phyloP scores from a whole-genome alignment of 2,113 vertebrate genomes.

The Buteo buteo region DNA sequence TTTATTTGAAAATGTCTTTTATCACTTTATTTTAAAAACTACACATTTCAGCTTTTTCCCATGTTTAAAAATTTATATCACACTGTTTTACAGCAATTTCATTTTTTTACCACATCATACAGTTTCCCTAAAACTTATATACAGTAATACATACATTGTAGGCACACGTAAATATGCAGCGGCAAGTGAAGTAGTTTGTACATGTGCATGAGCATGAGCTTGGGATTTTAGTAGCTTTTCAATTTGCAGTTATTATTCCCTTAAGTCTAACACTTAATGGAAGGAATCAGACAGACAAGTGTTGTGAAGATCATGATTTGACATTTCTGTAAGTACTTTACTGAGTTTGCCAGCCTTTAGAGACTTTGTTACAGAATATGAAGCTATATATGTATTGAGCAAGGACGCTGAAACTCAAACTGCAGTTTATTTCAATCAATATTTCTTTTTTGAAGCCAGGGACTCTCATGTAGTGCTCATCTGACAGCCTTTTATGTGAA shows the following conservation, averaged over 20 bases:
- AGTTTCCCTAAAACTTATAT: neutral
- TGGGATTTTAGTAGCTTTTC: constrained; percentile 7
- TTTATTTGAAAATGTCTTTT: neutral
- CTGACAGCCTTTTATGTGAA: constrained; percentile 32
- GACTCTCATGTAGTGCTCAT: neutral
- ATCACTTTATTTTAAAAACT: neutral
- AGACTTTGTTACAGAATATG: constrained; percentile 8
- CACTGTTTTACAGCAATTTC: neutral
- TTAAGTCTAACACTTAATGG: constrained; percentile 16
- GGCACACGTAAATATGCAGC: neutral
- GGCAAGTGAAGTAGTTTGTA: neutral
- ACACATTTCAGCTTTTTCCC: neutral
- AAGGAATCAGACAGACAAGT: constrained; percentile 48
- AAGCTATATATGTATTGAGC: constrained; percentile 20
- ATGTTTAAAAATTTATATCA: neutral
- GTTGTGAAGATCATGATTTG: constrained; percentile 38
- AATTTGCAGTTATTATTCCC: constrained; percentile 22
- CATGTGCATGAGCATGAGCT: neutral
- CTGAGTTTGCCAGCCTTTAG: constrained; percentile 1
- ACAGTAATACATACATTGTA: neutral
- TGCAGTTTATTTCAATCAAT: constrained; percentile 60
- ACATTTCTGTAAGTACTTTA: constrained; percentile 49
- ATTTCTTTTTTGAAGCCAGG: constrained; percentile 20
- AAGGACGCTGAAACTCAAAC: constrained; percentile 24
- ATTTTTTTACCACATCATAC: neutral